phyloP scores from a whole-genome alignment of 1,140 invertebrate genomes.

The Drosophila melanogaster region Release_6_plus_ISO1_MT NT_037436.4:1666001-1666500 shows the following conservation, averaged over 20 bases:
- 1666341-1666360: background rate
- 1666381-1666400: conserved; percentile 14
- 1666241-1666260: conserved; percentile 84
- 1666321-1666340: background rate
- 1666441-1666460: conserved; percentile 62
- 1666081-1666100: conserved; percentile 92
- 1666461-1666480: conserved; percentile 84
- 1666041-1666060: background rate
- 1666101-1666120: conserved; percentile 87
- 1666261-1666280: conserved; percentile 14
- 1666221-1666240: conserved; percentile 97
- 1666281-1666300: background rate
- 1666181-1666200: conserved; percentile 94
- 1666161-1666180: conserved; percentile 84
- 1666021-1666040: conserved; percentile 96
- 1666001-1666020: conserved; percentile 99
- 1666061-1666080: conserved; percentile 40
- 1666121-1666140: conserved; percentile 85
- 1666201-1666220: conserved; percentile 98
- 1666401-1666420: background rate
- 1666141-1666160: conserved; percentile 80
- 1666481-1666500: conserved; percentile 88
- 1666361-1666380: conserved; percentile 18
- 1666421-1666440: background rate
- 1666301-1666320: background rate